These are phyloP conservation scores for Trachythela sp. DNA, from an alignment of 64 coral and sea anemone species.

Conservation along the genomic window DNA sequence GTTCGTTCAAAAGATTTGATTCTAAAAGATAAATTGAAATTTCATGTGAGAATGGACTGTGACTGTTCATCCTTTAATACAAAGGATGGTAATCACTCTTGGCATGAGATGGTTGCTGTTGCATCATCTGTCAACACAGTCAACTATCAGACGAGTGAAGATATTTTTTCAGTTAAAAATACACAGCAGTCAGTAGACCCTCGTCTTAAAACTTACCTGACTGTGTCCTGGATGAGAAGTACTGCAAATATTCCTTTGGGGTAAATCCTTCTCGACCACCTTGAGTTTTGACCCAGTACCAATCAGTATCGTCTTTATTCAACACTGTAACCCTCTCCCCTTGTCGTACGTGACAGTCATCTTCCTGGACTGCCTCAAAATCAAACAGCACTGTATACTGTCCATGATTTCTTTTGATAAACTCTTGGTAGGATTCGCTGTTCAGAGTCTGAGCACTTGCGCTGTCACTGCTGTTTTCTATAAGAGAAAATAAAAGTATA, in stretches of 20 bases:
- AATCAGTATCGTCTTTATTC: constrained; percentile 91
- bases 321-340: constrained; percentile 70
- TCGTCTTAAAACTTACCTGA: constrained; percentile 44
- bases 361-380: constrained; percentile 75
- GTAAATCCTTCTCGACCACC: constrained; percentile 73
- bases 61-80: too few relatives aligned
- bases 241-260: constrained; percentile 72
- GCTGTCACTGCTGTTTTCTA: too few relatives aligned
- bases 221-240: constrained; percentile 26
- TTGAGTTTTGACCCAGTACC: constrained; percentile 66
- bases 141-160: too few relatives aligned
- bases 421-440: constrained; percentile 3
- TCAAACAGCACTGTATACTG: constrained; percentile 72
- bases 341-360: constrained; percentile 69
- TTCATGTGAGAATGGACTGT: too few relatives aligned
- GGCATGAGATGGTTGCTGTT: too few relatives aligned
- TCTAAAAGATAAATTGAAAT: background rate
- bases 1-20: background rate
- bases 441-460: too few relatives aligned
- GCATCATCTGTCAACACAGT: too few relatives aligned
- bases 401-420: constrained; percentile 74
- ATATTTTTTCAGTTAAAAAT: too few relatives aligned
- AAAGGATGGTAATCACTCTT: too few relatives aligned
- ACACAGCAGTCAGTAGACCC: too few relatives aligned
- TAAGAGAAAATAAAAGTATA: too few relatives aligned